Evolutionary conservation across 2,888 invertebrate species (phyloP).

Genomic region (Brachycybe producta): DNA sequence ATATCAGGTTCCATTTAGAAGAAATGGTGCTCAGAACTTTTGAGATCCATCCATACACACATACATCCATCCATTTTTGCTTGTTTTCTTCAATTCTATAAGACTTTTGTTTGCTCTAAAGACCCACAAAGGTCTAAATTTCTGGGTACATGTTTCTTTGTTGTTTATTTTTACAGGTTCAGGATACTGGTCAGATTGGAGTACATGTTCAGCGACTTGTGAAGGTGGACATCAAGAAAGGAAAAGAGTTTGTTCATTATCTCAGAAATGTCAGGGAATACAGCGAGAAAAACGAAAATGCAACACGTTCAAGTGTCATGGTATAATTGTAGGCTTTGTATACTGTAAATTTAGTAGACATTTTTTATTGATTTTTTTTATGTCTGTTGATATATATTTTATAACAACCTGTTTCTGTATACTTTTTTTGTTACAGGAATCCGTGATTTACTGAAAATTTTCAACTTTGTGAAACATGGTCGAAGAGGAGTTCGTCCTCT

Average conservation of each 20-base stretch:
- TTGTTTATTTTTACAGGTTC: constrained; percentile 8
- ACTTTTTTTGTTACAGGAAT: constrained; percentile 7
- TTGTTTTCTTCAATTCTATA: too few species aligned
- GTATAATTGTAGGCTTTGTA: not conserved
- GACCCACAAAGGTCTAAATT: too few species aligned
- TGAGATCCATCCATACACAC: too few species aligned
- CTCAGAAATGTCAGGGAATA: constrained; percentile 2
- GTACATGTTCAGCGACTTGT: constrained; percentile 13
- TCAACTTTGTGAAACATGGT: constrained; percentile 12
- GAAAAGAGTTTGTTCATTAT: constrained; percentile 5
- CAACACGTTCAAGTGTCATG: constrained; percentile 14
- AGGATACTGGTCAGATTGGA: constrained; percentile 17
- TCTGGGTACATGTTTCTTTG: too few species aligned
- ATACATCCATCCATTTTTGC: too few species aligned
- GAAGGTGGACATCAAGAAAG: constrained; percentile 13
- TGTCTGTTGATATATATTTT: not conserved
- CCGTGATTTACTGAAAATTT: constrained; percentile 14
- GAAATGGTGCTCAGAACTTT: too few species aligned
- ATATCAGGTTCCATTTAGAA: too few species aligned
- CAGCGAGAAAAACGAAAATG: constrained; percentile 10
- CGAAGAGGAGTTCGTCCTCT: constrained; percentile 12
- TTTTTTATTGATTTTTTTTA: too few species aligned
- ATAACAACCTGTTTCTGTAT: not conserved
- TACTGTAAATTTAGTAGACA: too few species aligned
- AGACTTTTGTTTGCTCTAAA: too few species aligned